Evolutionary conservation across 2,888 invertebrate genomes (phyloP), one percentile per base, ranked within the genome.

Genomic region (Machimus atricapillus): DNA sequence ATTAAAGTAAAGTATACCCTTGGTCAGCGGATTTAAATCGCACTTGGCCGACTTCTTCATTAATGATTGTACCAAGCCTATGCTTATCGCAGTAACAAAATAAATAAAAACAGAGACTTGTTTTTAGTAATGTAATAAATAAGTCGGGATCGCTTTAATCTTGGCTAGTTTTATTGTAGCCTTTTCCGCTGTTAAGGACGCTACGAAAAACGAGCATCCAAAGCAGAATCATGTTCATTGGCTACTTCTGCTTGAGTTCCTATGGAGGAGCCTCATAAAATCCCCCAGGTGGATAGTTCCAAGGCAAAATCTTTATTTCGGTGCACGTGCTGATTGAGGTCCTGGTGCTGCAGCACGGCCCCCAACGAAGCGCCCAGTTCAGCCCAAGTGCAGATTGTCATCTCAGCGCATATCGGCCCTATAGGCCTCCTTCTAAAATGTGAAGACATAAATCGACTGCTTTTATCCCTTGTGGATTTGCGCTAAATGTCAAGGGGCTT

Each of bases 391-490:
- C 82, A 56, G 82, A 82, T 83, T 19, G 1, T 0, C 66, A 83
- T 83, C 82, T 34, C 23, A 27, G 40, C 31, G 66, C 19, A 66
- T 83, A 46, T 66, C 19, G 66, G 8, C 31, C 19, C n/a, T 40
- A 37, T 19, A 82, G 37, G 58, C 58, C 3, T 58, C 58, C 58
- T 58, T 82, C 66, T 4, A 37, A 37, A 66, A 81, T 56, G 9
- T 46, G 40, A 78, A 78, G 78, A 23, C 40, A 40, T 78, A 78
- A 43, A 79, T 79, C 52, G 19, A 23, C 23, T 31, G 66, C 43
- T 83, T 83, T 83, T 83, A 83, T 83, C 82, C 82, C 66, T 37
- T 83, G 82, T 9, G 37, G 7, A 66, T 66, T 83, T 58, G 27
- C 19, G 37, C 37, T 66, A 66, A 58, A 83, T 66, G 82, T 83